These are phyloP conservation scores for Porites cylindrica DNA, from an alignment of 92 coral and sea anemone species.

Conservation along the genomic window DNA sequence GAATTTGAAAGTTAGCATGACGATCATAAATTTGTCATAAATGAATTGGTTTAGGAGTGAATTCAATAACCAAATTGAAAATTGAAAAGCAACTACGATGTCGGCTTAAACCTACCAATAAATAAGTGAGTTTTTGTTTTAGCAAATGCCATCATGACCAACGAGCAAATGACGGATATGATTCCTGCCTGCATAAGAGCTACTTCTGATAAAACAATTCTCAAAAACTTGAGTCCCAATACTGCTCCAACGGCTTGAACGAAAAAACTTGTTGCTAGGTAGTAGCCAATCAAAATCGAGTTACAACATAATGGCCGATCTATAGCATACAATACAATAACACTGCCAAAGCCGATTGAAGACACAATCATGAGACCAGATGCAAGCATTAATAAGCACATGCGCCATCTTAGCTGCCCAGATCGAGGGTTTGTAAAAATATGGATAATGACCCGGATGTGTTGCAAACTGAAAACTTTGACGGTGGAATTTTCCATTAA, in stretches of 20 bases:
- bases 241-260: slow-evolving; percentile 96
- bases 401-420: slow-evolving; percentile 80
- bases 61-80: not conserved
- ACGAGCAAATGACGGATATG: slow-evolving; percentile 81
- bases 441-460: slow-evolving; percentile 79
- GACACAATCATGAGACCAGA: slow-evolving; percentile 96
- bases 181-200: slow-evolving; percentile 84
- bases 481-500: slow-evolving; percentile 61
- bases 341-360: slow-evolving; percentile 96
- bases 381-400: slow-evolving; percentile 77
- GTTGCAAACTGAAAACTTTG: slow-evolving; percentile 67
- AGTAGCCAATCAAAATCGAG: slow-evolving; percentile 93
- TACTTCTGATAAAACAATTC: slow-evolving; percentile 78
- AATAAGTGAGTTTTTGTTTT: slow-evolving; percentile 74
- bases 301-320: slow-evolving; percentile 96
- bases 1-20: too few relatives aligned
- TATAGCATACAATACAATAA: slow-evolving; percentile 91
- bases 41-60: too few relatives aligned
- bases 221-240: slow-evolving; percentile 85
- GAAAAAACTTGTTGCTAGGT: slow-evolving; percentile 90
- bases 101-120: slow-evolving; percentile 61
- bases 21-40: too few relatives aligned
- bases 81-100: not conserved
- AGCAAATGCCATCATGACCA: slow-evolving; percentile 90
- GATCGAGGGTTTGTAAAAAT: slow-evolving; percentile 83